phyloP scores from a whole-genome alignment of 1,140 invertebrate genomes.

The Pectinophora gossypiella region DNA sequence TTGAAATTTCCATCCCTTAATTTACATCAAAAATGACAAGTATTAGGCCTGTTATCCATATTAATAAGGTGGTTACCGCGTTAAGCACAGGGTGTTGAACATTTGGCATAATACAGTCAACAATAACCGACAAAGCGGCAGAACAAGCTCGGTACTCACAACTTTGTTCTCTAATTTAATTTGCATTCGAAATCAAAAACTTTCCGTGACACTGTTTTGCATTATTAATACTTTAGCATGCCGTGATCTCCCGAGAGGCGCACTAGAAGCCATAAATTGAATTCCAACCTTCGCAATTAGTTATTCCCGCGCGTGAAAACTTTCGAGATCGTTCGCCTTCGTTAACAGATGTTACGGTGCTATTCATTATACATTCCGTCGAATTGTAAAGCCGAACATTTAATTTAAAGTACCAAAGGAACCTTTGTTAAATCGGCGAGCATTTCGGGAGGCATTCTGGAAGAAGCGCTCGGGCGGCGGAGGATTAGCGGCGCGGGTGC shows the following conservation, averaged over 20 bases:
- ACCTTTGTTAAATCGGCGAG: constrained; percentile 66
- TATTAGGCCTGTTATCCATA: constrained; percentile 1
- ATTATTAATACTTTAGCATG: constrained; percentile 73
- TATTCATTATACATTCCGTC: constrained; percentile 75
- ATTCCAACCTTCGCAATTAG: constrained; percentile 75
- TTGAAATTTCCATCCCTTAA: constrained; percentile 17
- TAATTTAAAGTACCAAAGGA: constrained; percentile 69
- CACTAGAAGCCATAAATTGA: constrained; percentile 73
- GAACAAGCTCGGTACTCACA: constrained; percentile 49
- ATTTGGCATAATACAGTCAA: constrained; percentile 39
- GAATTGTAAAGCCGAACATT: constrained; percentile 74
- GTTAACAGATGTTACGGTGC: constrained; percentile 75
- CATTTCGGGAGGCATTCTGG: constrained; percentile 55
- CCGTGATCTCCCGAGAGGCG: constrained; percentile 67
- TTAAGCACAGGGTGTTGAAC: constrained; percentile 27
- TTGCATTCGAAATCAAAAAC: constrained; percentile 73
- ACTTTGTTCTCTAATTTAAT: constrained; percentile 71
- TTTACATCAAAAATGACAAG: constrained; percentile 2
- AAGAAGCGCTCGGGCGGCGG: constrained; percentile 36
- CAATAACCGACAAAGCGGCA: constrained; percentile 44
- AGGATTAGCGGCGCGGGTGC: constrained; percentile 50
- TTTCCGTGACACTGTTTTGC: constrained; percentile 75
- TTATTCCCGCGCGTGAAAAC: constrained; percentile 74
- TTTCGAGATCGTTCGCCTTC: constrained; percentile 75
- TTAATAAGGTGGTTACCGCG: neutral